phyloP scores from a whole-genome alignment of 2,888 invertebrate genomes.

The Trachelus iudaicus region DNA sequence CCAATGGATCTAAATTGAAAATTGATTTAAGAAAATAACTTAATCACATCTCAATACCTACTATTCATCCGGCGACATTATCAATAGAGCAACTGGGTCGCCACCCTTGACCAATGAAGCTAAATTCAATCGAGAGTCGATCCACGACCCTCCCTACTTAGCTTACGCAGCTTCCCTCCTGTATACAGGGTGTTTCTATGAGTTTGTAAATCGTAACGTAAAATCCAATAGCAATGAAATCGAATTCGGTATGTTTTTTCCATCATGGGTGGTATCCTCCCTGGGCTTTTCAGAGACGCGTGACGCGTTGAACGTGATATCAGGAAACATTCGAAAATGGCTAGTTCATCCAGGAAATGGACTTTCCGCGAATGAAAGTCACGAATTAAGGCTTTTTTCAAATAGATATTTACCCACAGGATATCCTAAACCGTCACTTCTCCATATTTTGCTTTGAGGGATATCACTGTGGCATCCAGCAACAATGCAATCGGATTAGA shows the following conservation, averaged over 20 bases:
- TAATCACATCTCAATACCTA: slow-evolving; percentile 18
- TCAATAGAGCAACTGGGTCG: slow-evolving; percentile 14
- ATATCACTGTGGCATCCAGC: neutral
- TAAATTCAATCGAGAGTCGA: slow-evolving; percentile 28
- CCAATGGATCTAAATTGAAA: slow-evolving; percentile 6
- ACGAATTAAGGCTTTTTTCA: neutral
- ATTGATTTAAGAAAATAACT: slow-evolving; percentile 25
- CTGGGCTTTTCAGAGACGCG: neutral
- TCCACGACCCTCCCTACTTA: slow-evolving; percentile 15
- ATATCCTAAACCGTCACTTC: neutral
- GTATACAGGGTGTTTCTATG: neutral
- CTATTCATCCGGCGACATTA: slow-evolving; percentile 24
- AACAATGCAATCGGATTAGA: neutral
- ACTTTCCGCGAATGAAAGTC: neutral
- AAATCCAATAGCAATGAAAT: neutral
- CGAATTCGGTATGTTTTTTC: neutral
- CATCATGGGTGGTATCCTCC: neutral
- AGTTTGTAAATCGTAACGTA: neutral
- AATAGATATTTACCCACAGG: neutral
- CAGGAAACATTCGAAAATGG: neutral
- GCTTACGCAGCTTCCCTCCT: slow-evolving; percentile 2
- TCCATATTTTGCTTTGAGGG: neutral
- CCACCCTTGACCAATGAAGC: slow-evolving; percentile 13
- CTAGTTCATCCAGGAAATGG: neutral
- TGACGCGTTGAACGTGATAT: neutral